Percentiles rank a stretch among this genome's conserved stretches.
These are phyloP conservation scores for Diarsia brunnea DNA, from an alignment of 2,888 invertebrate genomes.

Conservation along the genomic window DNA sequence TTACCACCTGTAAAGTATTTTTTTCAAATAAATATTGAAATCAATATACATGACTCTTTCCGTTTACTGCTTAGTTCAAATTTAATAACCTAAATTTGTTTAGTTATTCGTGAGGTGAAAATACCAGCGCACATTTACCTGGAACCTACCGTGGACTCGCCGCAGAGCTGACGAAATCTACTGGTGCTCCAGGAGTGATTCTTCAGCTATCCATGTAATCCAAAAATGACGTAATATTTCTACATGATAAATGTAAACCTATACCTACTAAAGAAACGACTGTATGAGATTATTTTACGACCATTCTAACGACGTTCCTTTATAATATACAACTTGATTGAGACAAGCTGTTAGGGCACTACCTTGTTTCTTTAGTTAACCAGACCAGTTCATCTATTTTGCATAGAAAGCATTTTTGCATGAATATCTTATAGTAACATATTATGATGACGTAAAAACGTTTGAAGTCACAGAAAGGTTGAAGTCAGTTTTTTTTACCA, in stretches of 20 bases:
- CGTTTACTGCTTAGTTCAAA: slow-evolving; percentile 72
- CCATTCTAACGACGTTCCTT: slow-evolving; percentile 32
- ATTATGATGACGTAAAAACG: not conserved
- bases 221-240: slow-evolving; percentile 70
- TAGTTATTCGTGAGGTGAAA: slow-evolving; percentile 76
- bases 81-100: slow-evolving; percentile 82
- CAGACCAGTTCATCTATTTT: slow-evolving; percentile 46
- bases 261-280: slow-evolving; percentile 37
- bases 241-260: slow-evolving; percentile 52
- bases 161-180: slow-evolving; percentile 76
- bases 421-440: not conserved
- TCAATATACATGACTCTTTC: slow-evolving; percentile 80
- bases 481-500: not conserved
- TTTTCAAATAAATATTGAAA: slow-evolving; percentile 88
- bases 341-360: slow-evolving; percentile 14
- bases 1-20: slow-evolving; percentile 84
- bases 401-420: not conserved
- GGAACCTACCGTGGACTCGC: slow-evolving; percentile 79
- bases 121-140: slow-evolving; percentile 73
- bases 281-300: slow-evolving; percentile 39
- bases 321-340: slow-evolving; percentile 5
- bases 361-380: slow-evolving; percentile 52
- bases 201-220: slow-evolving; percentile 71
- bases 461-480: not conserved
- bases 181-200: slow-evolving; percentile 76